Conservation (phyloP, 2,113 vertebrate genomes). For the Cynopterus brachyotis region DNA sequence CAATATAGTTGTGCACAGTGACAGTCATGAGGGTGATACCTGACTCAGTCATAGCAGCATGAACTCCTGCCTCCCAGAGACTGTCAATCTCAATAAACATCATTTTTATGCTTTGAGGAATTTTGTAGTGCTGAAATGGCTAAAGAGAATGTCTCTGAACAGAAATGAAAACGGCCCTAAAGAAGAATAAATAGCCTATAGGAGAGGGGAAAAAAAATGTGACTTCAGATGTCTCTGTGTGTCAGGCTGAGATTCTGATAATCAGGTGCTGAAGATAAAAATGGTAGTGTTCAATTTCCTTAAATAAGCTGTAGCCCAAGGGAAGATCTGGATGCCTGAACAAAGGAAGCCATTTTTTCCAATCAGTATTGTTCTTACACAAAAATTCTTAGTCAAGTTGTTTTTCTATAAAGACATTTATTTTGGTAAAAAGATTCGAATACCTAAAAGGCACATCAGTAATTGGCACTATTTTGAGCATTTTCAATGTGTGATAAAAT, state of each 20-base stretch:
- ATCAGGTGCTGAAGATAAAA: background rate
- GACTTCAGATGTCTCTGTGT: background rate
- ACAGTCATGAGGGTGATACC: background rate
- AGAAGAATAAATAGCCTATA: background rate
- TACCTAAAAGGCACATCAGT: background rate
- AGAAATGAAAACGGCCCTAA: background rate
- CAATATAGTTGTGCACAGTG: background rate
- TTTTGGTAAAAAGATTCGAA: background rate
- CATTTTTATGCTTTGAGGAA: background rate
- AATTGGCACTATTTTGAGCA: background rate
- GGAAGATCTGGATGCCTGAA: background rate
- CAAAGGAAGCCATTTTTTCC: background rate
- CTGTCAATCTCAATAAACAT: background rate
- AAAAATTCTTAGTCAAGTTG: background rate
- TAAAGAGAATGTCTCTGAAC: background rate
- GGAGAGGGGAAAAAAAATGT: accelerated
- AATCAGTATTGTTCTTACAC: accelerated
- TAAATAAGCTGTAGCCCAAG: background rate
- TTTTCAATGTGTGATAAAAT: background rate
- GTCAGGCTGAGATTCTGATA: background rate
- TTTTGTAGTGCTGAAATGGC: background rate
- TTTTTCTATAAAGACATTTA: background rate
- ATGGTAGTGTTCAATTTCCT: background rate
- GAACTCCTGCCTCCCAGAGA: background rate
- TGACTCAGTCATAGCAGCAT: background rate